These are phyloP conservation scores for Imbricaverruca yamaguchii DNA, from an alignment of 2,888 invertebrate species.

Conservation along the genomic window DNA sequence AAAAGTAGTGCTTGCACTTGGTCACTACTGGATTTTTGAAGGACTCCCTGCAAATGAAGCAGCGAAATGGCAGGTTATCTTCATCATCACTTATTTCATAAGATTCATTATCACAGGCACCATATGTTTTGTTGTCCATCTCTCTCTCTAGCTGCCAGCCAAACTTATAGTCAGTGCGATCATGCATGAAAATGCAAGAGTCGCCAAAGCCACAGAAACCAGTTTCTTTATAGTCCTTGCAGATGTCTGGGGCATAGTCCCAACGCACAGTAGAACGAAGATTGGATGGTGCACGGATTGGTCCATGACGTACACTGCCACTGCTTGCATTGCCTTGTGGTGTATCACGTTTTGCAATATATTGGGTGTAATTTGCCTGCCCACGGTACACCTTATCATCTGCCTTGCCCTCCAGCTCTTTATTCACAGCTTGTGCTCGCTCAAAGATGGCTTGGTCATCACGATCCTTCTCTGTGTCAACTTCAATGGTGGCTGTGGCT, in stretches of 20 bases:
- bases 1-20: slow-evolving; percentile 98
- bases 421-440: slow-evolving; percentile 78
- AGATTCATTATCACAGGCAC: slow-evolving; percentile 53
- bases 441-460: slow-evolving; percentile 96
- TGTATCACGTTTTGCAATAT: slow-evolving; percentile 89
- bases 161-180: slow-evolving; percentile 95
- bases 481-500: slow-evolving; percentile 82
- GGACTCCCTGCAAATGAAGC: slow-evolving; percentile 81
- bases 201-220: slow-evolving; percentile 99
- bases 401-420: slow-evolving; percentile 57
- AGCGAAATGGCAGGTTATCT: slow-evolving; percentile 79
- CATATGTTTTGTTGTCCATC: slow-evolving; percentile 49
- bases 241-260: slow-evolving; percentile 99
- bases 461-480: slow-evolving; percentile 80
- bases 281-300: slow-evolving; percentile 91
- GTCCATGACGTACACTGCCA: slow-evolving; percentile 63
- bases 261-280: slow-evolving; percentile 92
- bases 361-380: slow-evolving; percentile 87
- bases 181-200: slow-evolving; percentile 97
- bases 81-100: slow-evolving; percentile 59
- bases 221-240: slow-evolving; percentile 99
- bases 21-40: slow-evolving; percentile 87
- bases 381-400: slow-evolving; percentile 94
- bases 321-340: slow-evolving; percentile 94
- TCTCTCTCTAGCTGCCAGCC: slow-evolving; percentile 98